Base-by-base conservation (phyloP, 2,797 vertebrate genomes). In the Lagorchestes hirsutus region DNA sequence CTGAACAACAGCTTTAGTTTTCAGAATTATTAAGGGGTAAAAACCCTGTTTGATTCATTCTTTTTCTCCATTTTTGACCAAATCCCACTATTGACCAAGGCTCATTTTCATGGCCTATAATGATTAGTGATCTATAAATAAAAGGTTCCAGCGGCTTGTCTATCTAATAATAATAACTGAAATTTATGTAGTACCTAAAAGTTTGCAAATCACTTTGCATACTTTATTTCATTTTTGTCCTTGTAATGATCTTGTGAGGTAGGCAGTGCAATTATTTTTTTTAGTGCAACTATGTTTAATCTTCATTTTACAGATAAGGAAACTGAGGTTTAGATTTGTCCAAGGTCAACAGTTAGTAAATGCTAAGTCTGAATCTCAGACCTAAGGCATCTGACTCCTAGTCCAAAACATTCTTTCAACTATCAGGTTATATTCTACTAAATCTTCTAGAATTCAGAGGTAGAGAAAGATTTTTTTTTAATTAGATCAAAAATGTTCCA, bases 1-100 rank as follows among this genome's bases (percentile, higher is more conserved):
- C 50, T 95, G 12, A 92, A 12, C 2, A 40, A 74, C 90, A 87
- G 94, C 6, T n/a, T 95, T 91, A 91, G 92, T 27, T 67, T 90
- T 59, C 92, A 57, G 52, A 94, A 27, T 14, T 57, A 0, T 74
- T 14, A 91, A 57, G 34, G 34, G 9, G 54, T 90, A 55, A 55
- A 40, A 94, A 28, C 90, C 22, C 5, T 74, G 2, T 91, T 91
- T 62, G 31, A 62, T 62, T 62, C 58, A 31, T 55, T 95, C 52
- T 92, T 95, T 27, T 14, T 92, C 3, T 91, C 92, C 92, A n/a
- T 92, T 58, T 46, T 27, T 54, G 91, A 5, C 22, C 87, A 95
- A 55, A 10, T n/a, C 0, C 24, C 93, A 92, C 54, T 74, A 4
- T 67, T 95, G 12, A 46, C 5, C 55, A 14, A 24, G 11, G 18